Percentiles rank a stretch among this genome's conserved stretches.
These are phyloP conservation scores for Borostomias antarcticus DNA, from an alignment of 2,797 vertebrate genomes.

Conservation along the genomic window DNA sequence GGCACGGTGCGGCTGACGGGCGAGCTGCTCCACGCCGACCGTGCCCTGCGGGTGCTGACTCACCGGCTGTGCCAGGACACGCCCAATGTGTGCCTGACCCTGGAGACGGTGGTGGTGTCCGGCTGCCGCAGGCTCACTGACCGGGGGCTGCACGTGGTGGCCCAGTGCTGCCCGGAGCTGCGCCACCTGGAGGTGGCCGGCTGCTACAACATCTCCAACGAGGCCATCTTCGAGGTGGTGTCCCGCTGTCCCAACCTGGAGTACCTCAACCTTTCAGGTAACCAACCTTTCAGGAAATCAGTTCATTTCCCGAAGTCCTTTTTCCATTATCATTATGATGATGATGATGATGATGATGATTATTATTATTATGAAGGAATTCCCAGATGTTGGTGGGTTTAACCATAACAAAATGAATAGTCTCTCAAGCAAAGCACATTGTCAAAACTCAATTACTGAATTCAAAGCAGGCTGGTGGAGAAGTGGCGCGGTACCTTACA, in stretches of 20 bases:
- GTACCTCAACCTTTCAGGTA: slow-evolving; percentile 97
- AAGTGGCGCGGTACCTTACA: slow-evolving; percentile 27
- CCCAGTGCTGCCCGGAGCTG: slow-evolving; percentile 94
- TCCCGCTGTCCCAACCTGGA: slow-evolving; percentile 95
- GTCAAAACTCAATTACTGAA: not conserved
- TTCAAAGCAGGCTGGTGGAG: not conserved
- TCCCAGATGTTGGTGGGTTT: not conserved
- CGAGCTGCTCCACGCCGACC: slow-evolving; percentile 91
- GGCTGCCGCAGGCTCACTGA: slow-evolving; percentile 96
- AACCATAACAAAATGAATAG: not conserved
- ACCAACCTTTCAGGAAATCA: no score
- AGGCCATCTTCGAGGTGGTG: slow-evolving; percentile 94
- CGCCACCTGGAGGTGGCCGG: slow-evolving; percentile 90
- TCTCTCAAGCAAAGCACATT: not conserved
- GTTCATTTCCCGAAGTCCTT: not conserved
- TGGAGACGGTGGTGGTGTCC: slow-evolving; percentile 90
- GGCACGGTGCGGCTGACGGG: slow-evolving; percentile 86
- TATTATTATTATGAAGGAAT: not conserved
- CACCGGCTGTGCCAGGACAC: slow-evolving; percentile 97
- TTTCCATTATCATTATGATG: not conserved
- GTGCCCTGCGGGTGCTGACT: slow-evolving; percentile 91
- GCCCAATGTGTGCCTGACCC: slow-evolving; percentile 95
- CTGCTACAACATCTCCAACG: slow-evolving; percentile 96
- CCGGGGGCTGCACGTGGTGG: slow-evolving; percentile 91
- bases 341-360: no score